Percentiles rank a stretch among this genome's conserved stretches.
These are phyloP conservation scores for Spilosoma lubricipeda DNA, from an alignment of 2,888 invertebrate species.

Conservation along the genomic window DNA sequence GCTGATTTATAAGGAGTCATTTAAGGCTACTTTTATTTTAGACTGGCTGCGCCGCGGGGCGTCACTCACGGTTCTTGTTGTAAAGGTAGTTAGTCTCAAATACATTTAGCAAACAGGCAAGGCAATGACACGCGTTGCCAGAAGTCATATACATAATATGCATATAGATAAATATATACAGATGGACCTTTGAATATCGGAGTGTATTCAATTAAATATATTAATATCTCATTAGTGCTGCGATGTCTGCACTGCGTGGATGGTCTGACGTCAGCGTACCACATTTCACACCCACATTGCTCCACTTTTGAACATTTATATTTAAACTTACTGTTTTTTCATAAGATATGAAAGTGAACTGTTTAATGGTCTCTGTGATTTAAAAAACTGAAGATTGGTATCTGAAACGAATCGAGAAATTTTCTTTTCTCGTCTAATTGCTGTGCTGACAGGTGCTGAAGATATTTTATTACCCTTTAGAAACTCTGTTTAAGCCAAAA, in stretches of 20 bases:
- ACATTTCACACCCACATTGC: constrained; percentile 13
- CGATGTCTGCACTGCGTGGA: constrained; percentile 7
- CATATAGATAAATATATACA: not conserved
- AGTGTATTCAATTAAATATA: constrained; percentile 17
- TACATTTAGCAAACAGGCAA: too few species aligned
- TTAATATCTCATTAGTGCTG: constrained; percentile 13
- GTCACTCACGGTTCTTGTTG: too few species aligned
- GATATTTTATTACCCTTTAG: too few species aligned
- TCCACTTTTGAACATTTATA: constrained; percentile 10
- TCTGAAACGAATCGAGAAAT: not conserved
- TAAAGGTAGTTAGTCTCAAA: too few species aligned
- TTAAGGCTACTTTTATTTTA: too few species aligned
- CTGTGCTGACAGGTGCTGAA: too few species aligned
- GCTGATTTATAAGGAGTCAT: too few species aligned
- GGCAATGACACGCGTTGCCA: too few species aligned
- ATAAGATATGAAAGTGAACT: not conserved
- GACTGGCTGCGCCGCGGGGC: too few species aligned
- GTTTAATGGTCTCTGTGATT: not conserved
- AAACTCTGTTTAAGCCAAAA: too few species aligned
- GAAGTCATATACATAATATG: too few species aligned
- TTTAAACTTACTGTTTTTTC: constrained; percentile 2
- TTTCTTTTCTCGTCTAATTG: not conserved
- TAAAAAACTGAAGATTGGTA: not conserved
- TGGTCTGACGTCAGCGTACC: constrained; percentile 10
- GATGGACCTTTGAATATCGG: not conserved